Evolutionary conservation across 2,113 vertebrate species (phyloP).

Genomic region (Lasiurus cinereus): DNA sequence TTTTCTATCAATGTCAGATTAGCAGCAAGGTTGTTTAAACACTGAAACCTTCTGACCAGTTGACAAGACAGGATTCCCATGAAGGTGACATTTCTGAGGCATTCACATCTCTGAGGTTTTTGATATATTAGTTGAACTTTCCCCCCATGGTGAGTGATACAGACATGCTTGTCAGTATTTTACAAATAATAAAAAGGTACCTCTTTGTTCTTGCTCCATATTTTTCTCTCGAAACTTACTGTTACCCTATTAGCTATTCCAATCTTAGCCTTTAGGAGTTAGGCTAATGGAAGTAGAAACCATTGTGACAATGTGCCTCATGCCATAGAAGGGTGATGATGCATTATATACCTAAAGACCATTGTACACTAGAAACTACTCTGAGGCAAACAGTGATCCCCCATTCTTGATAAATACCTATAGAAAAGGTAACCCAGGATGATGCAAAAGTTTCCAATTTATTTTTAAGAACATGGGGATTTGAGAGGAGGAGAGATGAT

Average conservation of each 20-base stretch:
- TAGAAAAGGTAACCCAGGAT: rapidly evolving
- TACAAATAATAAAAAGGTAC: background rate
- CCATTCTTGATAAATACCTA: rapidly evolving
- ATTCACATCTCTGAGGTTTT: background rate
- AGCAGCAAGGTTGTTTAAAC: slow-evolving; percentile 49
- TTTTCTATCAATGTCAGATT: slow-evolving; percentile 75
- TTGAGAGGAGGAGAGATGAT: rapidly evolving
- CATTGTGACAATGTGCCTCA: rapidly evolving
- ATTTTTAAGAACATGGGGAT: too few relatives aligned
- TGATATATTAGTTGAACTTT: slow-evolving; percentile 74
- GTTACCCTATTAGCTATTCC: background rate
- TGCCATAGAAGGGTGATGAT: rapidly evolving
- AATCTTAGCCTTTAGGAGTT: background rate
- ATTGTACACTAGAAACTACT: rapidly evolving
- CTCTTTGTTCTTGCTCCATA: background rate
- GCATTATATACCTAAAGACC: rapidly evolving
- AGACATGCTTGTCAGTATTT: slow-evolving; percentile 58
- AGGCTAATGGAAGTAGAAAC: rapidly evolving
- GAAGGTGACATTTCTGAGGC: slow-evolving; percentile 69
- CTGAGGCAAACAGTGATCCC: rapidly evolving
- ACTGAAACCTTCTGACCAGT: slow-evolving; percentile 46
- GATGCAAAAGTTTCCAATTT: rapidly evolving
- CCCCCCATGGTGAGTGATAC: slow-evolving; percentile 51
- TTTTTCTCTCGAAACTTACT: background rate
- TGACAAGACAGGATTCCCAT: slow-evolving; percentile 70